phyloP scores from a whole-genome alignment of 2,113 vertebrate species.

The Australoheros scitulus region DNA sequence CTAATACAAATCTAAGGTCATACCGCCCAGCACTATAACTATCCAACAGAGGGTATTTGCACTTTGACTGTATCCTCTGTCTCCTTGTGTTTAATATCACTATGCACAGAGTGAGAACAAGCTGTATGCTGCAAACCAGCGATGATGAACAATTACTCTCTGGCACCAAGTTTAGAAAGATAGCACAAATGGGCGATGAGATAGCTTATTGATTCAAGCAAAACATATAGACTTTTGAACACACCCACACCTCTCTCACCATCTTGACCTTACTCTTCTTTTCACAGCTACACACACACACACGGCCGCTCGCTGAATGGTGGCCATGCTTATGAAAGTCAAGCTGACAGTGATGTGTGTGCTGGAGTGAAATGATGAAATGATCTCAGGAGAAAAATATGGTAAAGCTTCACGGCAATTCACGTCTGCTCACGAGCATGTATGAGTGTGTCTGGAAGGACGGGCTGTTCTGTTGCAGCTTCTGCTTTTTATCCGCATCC shows the following conservation, averaged over 20 bases:
- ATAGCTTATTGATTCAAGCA: slow-evolving; percentile 11
- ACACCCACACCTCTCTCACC: background rate
- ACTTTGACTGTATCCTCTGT: background rate
- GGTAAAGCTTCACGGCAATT: slow-evolving; percentile 34
- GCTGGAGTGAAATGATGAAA: slow-evolving; percentile 58
- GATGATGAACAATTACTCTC: slow-evolving; percentile 9
- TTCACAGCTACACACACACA: slow-evolving; percentile 27
- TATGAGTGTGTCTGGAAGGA: slow-evolving; percentile 8
- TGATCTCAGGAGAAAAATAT: slow-evolving; percentile 59
- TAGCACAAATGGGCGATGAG: background rate
- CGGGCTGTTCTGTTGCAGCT: slow-evolving; percentile 36
- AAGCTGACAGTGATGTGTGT: slow-evolving; percentile 45
- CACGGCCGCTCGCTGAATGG: background rate
- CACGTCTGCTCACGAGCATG: slow-evolving; percentile 17
- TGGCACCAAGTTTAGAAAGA: slow-evolving; percentile 3
- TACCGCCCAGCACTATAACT: background rate
- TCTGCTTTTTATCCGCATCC: slow-evolving; percentile 31
- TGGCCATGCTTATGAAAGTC: slow-evolving; percentile 7
- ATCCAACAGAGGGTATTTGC: background rate
- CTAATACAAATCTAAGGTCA: background rate
- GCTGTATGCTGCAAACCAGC: background rate
- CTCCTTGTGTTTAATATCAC: background rate
- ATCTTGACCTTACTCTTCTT: slow-evolving; percentile 1
- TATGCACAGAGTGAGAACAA: slow-evolving; percentile 1
- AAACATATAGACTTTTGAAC: background rate